phyloP scores from a whole-genome alignment of 2,113 vertebrate genomes.

The Ardeotis arabs region DNA sequence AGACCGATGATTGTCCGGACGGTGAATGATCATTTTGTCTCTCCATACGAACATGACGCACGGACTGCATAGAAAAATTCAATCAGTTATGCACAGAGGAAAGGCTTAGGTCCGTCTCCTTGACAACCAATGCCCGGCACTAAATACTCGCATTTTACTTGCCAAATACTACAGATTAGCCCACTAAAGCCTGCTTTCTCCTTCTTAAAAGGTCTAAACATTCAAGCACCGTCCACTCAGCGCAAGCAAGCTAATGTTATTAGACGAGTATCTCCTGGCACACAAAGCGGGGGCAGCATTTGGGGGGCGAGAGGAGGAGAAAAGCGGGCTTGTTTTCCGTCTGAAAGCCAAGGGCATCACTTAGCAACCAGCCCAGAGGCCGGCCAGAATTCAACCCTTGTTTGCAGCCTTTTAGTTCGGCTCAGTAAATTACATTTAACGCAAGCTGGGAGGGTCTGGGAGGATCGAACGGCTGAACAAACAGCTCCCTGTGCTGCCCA shows the following conservation, averaged over 20 bases:
- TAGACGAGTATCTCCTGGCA: slow-evolving; percentile 74
- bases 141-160: slow-evolving; percentile 79
- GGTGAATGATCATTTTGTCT: slow-evolving; percentile 71
- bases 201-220: slow-evolving; percentile 75
- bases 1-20: slow-evolving; percentile 10
- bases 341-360: slow-evolving; percentile 78
- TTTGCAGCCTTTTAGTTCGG: slow-evolving; percentile 86
- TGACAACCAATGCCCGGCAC: slow-evolving; percentile 81
- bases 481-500: slow-evolving; percentile 68
- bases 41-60: slow-evolving; percentile 68
- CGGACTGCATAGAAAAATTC: slow-evolving; percentile 75
- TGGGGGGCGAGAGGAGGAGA: slow-evolving; percentile 54
- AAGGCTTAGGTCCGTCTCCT: slow-evolving; percentile 79
- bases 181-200: slow-evolving; percentile 68
- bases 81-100: slow-evolving; percentile 74
- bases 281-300: slow-evolving; percentile 55
- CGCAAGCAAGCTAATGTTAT: slow-evolving; percentile 77
- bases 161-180: slow-evolving; percentile 76
- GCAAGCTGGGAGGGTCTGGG: slow-evolving; percentile 71
- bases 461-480: slow-evolving; percentile 66
- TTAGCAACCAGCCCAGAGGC: slow-evolving; percentile 81
- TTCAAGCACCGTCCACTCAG: slow-evolving; percentile 70
- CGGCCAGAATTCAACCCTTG: slow-evolving; percentile 87
- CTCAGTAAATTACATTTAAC: slow-evolving; percentile 87
- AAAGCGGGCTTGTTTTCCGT: slow-evolving; percentile 70